Evolutionary conservation across 2,888 invertebrate genomes (phyloP), one percentile per base, ranked within the genome.

Genomic region (Scelioninae gen. 1): DNA sequence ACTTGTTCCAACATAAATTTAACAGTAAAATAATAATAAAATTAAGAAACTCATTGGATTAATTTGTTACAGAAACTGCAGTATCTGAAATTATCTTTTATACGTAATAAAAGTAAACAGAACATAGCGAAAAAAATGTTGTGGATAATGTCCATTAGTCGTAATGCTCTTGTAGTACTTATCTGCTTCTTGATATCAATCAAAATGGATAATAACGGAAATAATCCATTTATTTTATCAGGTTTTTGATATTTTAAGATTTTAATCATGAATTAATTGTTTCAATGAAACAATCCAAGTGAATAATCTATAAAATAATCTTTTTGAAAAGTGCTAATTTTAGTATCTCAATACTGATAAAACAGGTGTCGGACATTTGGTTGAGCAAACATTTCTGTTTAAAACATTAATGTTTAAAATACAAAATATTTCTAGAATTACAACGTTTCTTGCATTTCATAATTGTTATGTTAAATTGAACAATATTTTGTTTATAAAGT

Each of bases 111-210:
- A 38, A 69, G 11, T 15, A 83, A 16, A 53, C 93, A 93, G 29
- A 88, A 86, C 49, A 79, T 86, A 3, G 66, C 94, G 8, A 94
- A 94, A 87, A 95, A 94, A 90, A 84, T 93, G 4, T 91, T 96
- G 11, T 96, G 96, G 96, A 94, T 96, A 83, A 86, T 96, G 23
- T 95, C 96, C 10, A 96, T 96, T 85, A 94, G 95, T 1, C 94
- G 97, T 84, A 97, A 98, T 93, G 96, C 97, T 13, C 90, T 97
- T 13, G 94, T 96, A 38, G 96, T 97, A 32, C 90, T 96, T 47
- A 91, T 94, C 11, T 94, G 95, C 9, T 94, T 95, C 0, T 83
- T 94, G 1, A 89, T 95, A 84, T 95, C 96, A 0, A 96, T 91
- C 8, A 88, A 90, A 47, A 65, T 89, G 49, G 85, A 89, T 49